Conservation (phyloP, 2,888 invertebrate genomes). For the Muschampia plurimacula region DNA sequence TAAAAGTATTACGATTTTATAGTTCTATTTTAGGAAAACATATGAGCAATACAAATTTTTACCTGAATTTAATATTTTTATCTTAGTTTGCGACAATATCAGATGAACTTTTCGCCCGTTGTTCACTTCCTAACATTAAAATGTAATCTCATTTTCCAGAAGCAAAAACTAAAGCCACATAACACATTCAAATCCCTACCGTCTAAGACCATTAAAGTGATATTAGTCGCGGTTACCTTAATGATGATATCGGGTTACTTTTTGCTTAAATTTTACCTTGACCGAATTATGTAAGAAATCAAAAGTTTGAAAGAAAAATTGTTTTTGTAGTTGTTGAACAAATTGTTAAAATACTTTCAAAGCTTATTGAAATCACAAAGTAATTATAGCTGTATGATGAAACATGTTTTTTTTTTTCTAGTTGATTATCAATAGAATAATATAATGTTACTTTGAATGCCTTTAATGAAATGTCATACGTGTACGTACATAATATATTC, state of each 20-base stretch:
- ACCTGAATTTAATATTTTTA: neutral
- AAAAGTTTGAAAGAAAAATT: constrained; percentile 14
- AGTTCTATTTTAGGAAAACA: no score
- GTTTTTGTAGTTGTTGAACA: constrained; percentile 5
- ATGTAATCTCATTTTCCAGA: constrained; percentile 3
- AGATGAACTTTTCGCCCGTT: neutral
- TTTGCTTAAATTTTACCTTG: constrained; percentile 21
- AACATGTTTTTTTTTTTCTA: neutral
- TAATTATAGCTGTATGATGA: neutral
- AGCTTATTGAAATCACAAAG: neutral
- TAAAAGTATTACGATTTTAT: no score
- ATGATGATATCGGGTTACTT: constrained; percentile 10
- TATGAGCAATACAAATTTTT: neutral
- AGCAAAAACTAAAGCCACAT: constrained; percentile 1
- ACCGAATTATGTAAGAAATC: constrained; percentile 2
- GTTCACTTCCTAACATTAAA: neutral
- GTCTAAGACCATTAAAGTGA: constrained; percentile 25
- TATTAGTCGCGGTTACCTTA: constrained; percentile 23
- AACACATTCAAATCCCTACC: neutral
- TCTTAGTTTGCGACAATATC: neutral
- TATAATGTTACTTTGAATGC: no score
- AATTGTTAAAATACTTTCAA: neutral
- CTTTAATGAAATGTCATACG: no score
- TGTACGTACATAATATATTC: no score
- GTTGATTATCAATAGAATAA: neutral